A percentile compares a stretch with the other conserved stretches of the same genome.
Evolutionary conservation across 2,888 invertebrate species (phyloP).

Genomic region (Margaritifera margaritifera): DNA sequence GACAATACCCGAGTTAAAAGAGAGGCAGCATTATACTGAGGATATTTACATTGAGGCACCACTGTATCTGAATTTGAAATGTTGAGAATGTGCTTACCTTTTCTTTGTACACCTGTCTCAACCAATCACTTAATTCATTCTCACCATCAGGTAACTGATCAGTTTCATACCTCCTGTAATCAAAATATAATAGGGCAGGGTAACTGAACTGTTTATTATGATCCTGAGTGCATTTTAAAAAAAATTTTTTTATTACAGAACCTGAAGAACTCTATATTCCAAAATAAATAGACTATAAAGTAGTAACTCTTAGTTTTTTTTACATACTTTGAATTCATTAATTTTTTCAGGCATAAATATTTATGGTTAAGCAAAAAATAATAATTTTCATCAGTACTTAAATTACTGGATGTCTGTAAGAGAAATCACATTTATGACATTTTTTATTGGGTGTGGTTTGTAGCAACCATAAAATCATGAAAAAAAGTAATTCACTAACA

Average conservation of each 20-base stretch:
- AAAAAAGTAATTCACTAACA: too few relatives aligned
- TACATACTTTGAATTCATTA: too few relatives aligned
- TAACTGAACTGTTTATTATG: too few relatives aligned
- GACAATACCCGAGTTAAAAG: too few relatives aligned
- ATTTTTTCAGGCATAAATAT: background rate
- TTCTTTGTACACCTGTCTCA: slow-evolving; percentile 85
- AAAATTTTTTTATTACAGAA: too few relatives aligned
- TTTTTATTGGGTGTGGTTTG: too few relatives aligned
- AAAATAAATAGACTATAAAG: background rate
- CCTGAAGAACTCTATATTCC: background rate
- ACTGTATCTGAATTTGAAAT: background rate
- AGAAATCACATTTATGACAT: too few relatives aligned
- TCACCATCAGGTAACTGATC: slow-evolving; percentile 83
- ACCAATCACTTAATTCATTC: slow-evolving; percentile 84
- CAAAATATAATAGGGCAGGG: background rate
- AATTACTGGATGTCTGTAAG: background rate
- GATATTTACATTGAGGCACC: background rate
- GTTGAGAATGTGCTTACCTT: slow-evolving; percentile 61
- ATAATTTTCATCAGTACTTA: too few relatives aligned
- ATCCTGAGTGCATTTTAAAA: too few relatives aligned
- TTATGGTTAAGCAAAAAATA: too few relatives aligned
- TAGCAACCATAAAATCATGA: too few relatives aligned
- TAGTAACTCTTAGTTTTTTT: background rate
- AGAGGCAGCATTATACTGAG: too few relatives aligned
- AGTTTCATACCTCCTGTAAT: slow-evolving; percentile 83